phyloP scores from a whole-genome alignment of 2,797 vertebrate species.

The Bovichtus diacanthus region DNA sequence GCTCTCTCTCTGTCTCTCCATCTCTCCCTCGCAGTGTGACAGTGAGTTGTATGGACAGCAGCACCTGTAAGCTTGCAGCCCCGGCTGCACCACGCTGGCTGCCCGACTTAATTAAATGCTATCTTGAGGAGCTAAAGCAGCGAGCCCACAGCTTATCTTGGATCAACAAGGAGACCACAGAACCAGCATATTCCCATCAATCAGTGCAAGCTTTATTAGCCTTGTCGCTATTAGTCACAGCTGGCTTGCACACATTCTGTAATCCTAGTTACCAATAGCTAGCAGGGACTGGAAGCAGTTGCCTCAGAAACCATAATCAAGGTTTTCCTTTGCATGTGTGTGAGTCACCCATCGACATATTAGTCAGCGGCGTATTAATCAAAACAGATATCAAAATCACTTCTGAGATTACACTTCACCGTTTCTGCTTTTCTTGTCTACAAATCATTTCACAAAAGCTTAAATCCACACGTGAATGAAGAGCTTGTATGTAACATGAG shows the following conservation, averaged over 20 bases:
- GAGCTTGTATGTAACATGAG: not conserved
- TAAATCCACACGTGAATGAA: conserved; percentile 3
- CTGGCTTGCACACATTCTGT: conserved; percentile 28
- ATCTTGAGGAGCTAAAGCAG: conserved; percentile 59
- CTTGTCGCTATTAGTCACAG: conserved; percentile 41
- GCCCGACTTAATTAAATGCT: conserved; percentile 75
- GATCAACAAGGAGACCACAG: conserved; percentile 64
- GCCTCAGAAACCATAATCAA: conserved; percentile 34
- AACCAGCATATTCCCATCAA: conserved; percentile 57
- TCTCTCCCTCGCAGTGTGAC: conserved; percentile 43
- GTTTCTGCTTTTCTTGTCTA: not conserved
- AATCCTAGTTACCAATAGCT: conserved; percentile 18
- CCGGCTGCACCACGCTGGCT: conserved; percentile 41
- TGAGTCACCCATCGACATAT: not conserved
- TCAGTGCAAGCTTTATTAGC: conserved; percentile 59
- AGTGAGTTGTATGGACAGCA: conserved; percentile 70
- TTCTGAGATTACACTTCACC: not conserved
- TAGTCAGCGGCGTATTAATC: not conserved
- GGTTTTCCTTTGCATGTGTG: not conserved
- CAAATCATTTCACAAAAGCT: not conserved
- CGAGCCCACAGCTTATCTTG: conserved; percentile 56
- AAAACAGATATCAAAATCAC: not conserved
- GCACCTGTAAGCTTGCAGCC: conserved; percentile 72
- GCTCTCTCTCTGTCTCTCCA: conserved; percentile 10
- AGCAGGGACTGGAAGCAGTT: conserved; percentile 2